Evolutionary conservation across 37 sponge, comb jelly and placozoan species (phyloP).

Genomic region (Amphimedon queenslandica): DNA sequence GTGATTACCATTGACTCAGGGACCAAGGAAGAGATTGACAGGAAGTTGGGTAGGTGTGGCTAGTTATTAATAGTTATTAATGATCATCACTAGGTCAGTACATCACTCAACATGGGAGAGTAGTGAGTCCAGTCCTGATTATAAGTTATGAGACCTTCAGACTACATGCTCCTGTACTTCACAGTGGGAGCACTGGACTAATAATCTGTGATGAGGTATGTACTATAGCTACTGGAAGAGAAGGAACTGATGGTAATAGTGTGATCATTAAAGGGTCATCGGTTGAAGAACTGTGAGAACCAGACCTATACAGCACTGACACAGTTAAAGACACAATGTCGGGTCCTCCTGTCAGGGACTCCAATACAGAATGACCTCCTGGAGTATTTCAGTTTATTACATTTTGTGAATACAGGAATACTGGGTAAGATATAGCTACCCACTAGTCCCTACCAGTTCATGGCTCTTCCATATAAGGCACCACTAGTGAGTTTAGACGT

Average conservation of each 20-base stretch:
- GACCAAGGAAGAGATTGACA: constrained; percentile 89
- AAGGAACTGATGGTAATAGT: not conserved
- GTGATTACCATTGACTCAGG: constrained; percentile 92
- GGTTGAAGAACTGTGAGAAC: constrained; percentile 97
- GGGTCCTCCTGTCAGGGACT: constrained; percentile 92
- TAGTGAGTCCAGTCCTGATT: constrained; percentile 75
- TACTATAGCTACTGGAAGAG: not conserved
- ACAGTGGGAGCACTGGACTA: constrained; percentile 77
- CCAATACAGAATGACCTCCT: constrained; percentile 97
- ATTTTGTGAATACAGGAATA: constrained; percentile 94
- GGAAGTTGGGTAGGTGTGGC: constrained; percentile 18
- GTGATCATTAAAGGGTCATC: constrained; percentile 66
- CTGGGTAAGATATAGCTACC: constrained; percentile 44
- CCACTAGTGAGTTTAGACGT: constrained; percentile 72
- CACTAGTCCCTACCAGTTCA: not conserved
- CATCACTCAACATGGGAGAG: constrained; percentile 67
- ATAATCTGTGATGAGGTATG: constrained; percentile 94
- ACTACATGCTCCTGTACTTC: constrained; percentile 79
- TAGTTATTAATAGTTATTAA: not conserved
- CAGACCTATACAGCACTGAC: constrained; percentile 91
- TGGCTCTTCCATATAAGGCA: constrained; percentile 30
- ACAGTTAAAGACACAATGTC: constrained; percentile 57
- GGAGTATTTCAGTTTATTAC: constrained; percentile 96
- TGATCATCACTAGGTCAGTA: constrained; percentile 24
- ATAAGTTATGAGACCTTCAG: constrained; percentile 95